These are phyloP conservation scores for Stomatorhinus walkeri DNA, from an alignment of 2,797 vertebrate species.

Conservation along the genomic window DNA sequence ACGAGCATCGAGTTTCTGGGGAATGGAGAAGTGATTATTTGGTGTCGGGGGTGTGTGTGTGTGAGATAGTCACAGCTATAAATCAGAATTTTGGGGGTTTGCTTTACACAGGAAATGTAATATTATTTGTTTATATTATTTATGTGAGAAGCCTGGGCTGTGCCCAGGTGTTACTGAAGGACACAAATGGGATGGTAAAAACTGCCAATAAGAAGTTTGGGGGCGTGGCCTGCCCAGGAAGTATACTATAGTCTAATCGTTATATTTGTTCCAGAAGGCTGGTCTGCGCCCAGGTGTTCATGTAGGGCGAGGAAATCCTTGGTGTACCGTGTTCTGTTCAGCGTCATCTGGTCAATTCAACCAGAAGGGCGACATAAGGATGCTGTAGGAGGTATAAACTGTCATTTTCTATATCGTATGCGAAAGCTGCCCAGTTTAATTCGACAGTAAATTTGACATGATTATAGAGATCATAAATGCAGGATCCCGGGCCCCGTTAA, in stretches of 20 bases:
- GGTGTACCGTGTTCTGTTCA: neutral
- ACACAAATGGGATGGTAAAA: neutral
- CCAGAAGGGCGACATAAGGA: slow-evolving; percentile 5
- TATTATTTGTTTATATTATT: neutral
- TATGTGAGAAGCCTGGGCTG: neutral
- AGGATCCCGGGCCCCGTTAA: neutral
- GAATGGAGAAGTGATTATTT: neutral
- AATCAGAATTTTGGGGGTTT: neutral
- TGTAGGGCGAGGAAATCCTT: neutral
- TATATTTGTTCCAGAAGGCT: neutral
- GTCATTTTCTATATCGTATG: neutral
- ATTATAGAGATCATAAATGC: neutral
- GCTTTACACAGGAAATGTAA: neutral
- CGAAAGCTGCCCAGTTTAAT: neutral
- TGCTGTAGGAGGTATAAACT: neutral
- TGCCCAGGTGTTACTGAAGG: neutral
- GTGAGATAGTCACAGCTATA: neutral
- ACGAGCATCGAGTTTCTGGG: neutral
- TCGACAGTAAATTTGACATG: neutral
- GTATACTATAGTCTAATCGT: neutral
- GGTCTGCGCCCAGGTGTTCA: neutral
- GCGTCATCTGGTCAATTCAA: slow-evolving; percentile 1
- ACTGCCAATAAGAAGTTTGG: neutral
- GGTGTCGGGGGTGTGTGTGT: neutral
- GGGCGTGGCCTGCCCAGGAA: neutral